phyloP scores from a whole-genome alignment of 1,140 invertebrate genomes.

The Patella vulgata region DNA sequence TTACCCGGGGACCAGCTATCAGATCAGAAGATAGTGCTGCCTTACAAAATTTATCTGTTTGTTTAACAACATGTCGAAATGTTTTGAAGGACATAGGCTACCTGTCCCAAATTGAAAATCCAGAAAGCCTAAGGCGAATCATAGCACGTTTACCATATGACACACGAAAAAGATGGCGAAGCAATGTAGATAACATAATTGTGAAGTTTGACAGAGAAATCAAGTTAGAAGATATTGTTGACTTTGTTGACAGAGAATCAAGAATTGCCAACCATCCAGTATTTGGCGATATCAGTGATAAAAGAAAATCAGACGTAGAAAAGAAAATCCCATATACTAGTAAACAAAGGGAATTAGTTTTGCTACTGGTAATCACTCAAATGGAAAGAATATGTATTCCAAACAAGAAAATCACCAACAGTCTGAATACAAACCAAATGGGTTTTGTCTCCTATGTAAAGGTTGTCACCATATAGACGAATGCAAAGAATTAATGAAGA shows the following conservation, averaged over 20 bases:
- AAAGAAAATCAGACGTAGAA: not conserved
- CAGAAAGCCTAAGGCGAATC: constrained; percentile 2
- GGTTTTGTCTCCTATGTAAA: not conserved
- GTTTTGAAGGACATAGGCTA: not conserved
- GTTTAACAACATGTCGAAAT: constrained; percentile 4
- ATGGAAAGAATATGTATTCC: not conserved
- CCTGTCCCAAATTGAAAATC: constrained; percentile 3
- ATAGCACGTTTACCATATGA: constrained; percentile 6
- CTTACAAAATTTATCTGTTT: constrained; percentile 5
- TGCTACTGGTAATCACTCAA: not conserved
- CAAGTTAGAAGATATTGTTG: constrained; percentile 4
- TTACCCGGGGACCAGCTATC: not conserved
- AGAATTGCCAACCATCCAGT: constrained; percentile 4
- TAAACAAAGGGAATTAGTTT: not conserved
- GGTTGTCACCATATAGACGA: not conserved
- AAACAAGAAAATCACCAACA: too few relatives aligned
- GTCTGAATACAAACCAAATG: not conserved
- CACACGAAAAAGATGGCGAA: not conserved
- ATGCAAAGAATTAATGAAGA: not conserved
- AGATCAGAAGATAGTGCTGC: not conserved
- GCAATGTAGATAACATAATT: not conserved
- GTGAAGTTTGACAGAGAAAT: not conserved
- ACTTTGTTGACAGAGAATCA: constrained; percentile 7
- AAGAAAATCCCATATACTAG: not conserved
- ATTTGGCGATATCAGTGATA: not conserved